Evolutionary conservation across 1,140 invertebrate genomes (phyloP).

Genomic region (Reticulitermes speratus): DNA sequence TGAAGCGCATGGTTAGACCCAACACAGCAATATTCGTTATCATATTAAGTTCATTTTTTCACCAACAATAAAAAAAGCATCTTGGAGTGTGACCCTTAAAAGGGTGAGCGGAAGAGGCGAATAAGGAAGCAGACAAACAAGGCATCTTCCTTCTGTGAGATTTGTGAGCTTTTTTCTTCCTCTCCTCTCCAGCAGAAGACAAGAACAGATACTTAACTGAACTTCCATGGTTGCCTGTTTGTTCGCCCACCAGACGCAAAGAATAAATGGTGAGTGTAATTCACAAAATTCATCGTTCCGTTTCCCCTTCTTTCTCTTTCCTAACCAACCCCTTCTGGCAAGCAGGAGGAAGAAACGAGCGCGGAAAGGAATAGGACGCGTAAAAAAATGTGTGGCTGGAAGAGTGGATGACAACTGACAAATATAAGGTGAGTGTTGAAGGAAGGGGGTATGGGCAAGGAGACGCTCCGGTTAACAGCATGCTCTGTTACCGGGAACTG

Average conservation of each 20-base stretch:
- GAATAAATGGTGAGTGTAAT: conserved; percentile 19
- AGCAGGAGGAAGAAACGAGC: neutral
- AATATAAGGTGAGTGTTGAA: neutral
- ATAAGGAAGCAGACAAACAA: conserved; percentile 18
- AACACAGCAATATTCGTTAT: neutral
- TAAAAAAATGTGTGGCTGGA: neutral
- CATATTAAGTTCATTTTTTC: neutral
- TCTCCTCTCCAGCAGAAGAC: neutral
- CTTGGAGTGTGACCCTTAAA: neutral
- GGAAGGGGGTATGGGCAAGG: neutral
- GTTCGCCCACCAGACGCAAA: conserved; percentile 1
- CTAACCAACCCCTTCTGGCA: neutral
- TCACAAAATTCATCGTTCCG: neutral
- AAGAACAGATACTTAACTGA: conserved; percentile 13
- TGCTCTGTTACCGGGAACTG: too few relatives aligned
- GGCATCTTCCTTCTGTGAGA: neutral
- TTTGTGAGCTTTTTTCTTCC: neutral
- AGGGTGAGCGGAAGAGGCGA: neutral
- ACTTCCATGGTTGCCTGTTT: neutral
- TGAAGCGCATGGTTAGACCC: too few relatives aligned
- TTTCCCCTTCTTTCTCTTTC: neutral
- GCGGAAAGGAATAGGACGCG: neutral
- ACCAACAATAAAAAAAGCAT: neutral
- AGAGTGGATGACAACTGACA: neutral
- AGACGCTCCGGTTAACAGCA: neutral